Evolutionary conservation across 2,113 vertebrate genomes (phyloP).

Genomic region (Hoplias malabaricus): DNA sequence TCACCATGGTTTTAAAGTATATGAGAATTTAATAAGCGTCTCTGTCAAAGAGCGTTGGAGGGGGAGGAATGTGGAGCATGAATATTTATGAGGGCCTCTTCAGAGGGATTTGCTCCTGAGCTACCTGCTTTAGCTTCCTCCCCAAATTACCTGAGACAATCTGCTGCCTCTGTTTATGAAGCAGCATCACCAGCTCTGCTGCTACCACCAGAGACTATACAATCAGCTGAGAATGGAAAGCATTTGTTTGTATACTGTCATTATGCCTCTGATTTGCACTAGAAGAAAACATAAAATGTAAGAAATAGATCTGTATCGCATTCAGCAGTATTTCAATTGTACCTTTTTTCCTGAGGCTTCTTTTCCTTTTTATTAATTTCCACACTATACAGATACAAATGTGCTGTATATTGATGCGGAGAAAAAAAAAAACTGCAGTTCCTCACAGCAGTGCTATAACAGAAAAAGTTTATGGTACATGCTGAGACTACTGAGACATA

Average conservation of each 20-base stretch:
- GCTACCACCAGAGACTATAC: slow-evolving; percentile 25
- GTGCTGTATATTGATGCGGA: slow-evolving; percentile 3
- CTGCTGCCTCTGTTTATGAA: slow-evolving; percentile 38
- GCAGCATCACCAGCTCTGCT: slow-evolving; percentile 20
- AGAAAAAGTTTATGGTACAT: not conserved
- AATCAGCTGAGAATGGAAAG: slow-evolving; percentile 20
- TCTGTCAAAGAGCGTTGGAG: slow-evolving; percentile 62
- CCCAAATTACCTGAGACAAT: slow-evolving; percentile 49
- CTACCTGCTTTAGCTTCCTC: slow-evolving; percentile 45
- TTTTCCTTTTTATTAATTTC: slow-evolving; percentile 18
- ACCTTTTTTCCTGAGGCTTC: not conserved
- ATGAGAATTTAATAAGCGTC: slow-evolving; percentile 69
- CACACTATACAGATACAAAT: not conserved
- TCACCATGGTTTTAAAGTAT: slow-evolving; percentile 67
- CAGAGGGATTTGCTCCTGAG: slow-evolving; percentile 46
- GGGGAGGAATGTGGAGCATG: slow-evolving; percentile 58
- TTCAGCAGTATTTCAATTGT: slow-evolving; percentile 8
- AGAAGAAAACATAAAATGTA: not conserved
- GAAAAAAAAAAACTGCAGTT: not conserved
- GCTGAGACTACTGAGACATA: no score
- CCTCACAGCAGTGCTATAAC: not conserved
- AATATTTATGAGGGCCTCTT: slow-evolving; percentile 64
- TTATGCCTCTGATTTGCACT: slow-evolving; percentile 7
- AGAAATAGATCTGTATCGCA: slow-evolving; percentile 22
- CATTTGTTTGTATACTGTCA: slow-evolving; percentile 15